phyloP scores from a whole-genome alignment of 1,140 invertebrate species.

The Drosophila obscura region DNA sequence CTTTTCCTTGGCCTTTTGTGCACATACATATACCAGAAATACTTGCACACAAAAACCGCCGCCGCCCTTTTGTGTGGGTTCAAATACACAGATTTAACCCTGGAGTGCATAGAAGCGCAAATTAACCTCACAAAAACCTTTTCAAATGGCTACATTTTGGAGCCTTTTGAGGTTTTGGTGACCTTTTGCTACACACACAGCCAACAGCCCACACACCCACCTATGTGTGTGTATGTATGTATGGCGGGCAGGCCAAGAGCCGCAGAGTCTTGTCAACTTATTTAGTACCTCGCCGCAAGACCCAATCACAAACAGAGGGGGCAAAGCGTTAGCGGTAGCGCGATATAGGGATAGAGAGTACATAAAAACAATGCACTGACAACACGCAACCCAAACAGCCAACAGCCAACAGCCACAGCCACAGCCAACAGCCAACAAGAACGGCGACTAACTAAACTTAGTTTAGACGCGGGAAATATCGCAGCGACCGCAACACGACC shows the following conservation, averaged over 20 bases:
- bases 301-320: constrained; percentile 33
- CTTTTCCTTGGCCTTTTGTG: too few relatives aligned
- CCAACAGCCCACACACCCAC: too few relatives aligned
- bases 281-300: constrained; percentile 47
- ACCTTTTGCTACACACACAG: constrained; percentile 17
- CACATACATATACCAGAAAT: too few relatives aligned
- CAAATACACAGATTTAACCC: too few relatives aligned
- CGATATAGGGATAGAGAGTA: neutral
- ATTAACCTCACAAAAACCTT: constrained; percentile 10
- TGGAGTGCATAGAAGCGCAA: neutral
- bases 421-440: neutral
- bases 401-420: neutral
- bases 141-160: constrained; percentile 39
- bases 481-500: constrained; percentile 51
- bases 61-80: too few relatives aligned
- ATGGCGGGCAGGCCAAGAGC: constrained; percentile 7
- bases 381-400: constrained; percentile 38
- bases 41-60: too few relatives aligned
- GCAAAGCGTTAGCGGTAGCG: neutral
- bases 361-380: constrained; percentile 54
- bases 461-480: constrained; percentile 52
- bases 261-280: constrained; percentile 55
- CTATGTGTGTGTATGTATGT: neutral
- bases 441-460: constrained; percentile 34
- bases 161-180: constrained; percentile 40